Evolutionary conservation across 2,888 invertebrate genomes (phyloP).

Genomic region (Matsumyia berberina): DNA sequence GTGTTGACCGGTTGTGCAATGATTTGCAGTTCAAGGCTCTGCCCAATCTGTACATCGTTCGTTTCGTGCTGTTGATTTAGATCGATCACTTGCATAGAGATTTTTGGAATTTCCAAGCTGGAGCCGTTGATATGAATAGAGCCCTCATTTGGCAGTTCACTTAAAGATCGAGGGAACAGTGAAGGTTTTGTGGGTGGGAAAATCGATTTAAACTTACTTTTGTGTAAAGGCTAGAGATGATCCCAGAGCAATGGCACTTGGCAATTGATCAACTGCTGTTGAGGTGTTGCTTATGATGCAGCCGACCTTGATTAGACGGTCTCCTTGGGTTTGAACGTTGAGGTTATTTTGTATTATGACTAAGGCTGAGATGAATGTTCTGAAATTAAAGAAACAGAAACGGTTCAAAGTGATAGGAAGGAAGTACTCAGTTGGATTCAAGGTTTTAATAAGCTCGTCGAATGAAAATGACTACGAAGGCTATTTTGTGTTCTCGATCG

Average conservation of each 20-base stretch:
- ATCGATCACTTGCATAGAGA: slow-evolving; percentile 87
- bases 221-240: slow-evolving; percentile 86
- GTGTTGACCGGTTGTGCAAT: slow-evolving; percentile 86
- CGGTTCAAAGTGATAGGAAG: too few species aligned
- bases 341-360: slow-evolving; percentile 93
- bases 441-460: too few species aligned
- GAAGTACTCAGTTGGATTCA: too few species aligned
- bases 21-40: slow-evolving; percentile 88
- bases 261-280: slow-evolving; percentile 79
- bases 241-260: slow-evolving; percentile 85
- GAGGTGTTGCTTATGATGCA: slow-evolving; percentile 87
- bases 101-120: slow-evolving; percentile 78
- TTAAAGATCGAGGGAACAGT: slow-evolving; percentile 79
- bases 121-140: slow-evolving; percentile 82
- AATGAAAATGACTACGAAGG: too few species aligned
- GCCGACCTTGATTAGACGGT: slow-evolving; percentile 91
- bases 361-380: slow-evolving; percentile 90
- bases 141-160: slow-evolving; percentile 84
- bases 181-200: too few species aligned
- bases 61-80: slow-evolving; percentile 86
- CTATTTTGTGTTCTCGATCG: too few species aligned
- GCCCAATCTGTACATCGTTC: slow-evolving; percentile 88
- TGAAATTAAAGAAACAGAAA: slow-evolving; percentile 80
- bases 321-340: slow-evolving; percentile 93
- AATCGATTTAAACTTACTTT: slow-evolving; percentile 83